Percentiles rank a stretch among this genome's conserved stretches.
phyloP scores from a whole-genome alignment of 1,140 invertebrate species.

The Frieseomelitta varia region DNA sequence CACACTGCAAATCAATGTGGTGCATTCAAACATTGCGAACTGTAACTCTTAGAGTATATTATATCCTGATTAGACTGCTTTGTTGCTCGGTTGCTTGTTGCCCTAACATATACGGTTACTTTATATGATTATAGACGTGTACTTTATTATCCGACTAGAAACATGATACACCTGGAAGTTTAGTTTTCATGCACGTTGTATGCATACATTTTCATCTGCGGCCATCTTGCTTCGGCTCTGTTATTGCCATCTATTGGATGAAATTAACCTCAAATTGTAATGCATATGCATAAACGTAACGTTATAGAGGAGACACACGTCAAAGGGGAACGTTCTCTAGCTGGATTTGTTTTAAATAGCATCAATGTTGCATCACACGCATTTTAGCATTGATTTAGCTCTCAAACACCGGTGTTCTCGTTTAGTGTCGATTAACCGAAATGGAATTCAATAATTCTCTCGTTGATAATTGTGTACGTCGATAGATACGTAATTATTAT shows the following conservation, averaged over 20 bases:
- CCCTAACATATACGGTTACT: not conserved
- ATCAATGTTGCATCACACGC: not conserved
- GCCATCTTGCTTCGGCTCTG: not conserved
- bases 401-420: not conserved
- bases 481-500: not conserved
- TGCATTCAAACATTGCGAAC: slow-evolving; percentile 12
- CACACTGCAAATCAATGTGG: not conserved
- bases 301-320: not conserved
- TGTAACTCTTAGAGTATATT: slow-evolving; percentile 6
- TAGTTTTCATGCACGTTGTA: slow-evolving; percentile 27
- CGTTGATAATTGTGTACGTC: not conserved
- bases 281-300: not conserved
- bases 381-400: slow-evolving; percentile 16
- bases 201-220: not conserved
- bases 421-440: not conserved
- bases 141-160: not conserved
- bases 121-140: slow-evolving; percentile 9
- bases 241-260: not conserved
- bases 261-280: not conserved
- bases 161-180: not conserved
- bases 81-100: slow-evolving; percentile 21
- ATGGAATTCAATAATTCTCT: not conserved
- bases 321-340: not conserved
- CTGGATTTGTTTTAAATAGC: slow-evolving; percentile 14
- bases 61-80: slow-evolving; percentile 15